Conservation (phyloP, 2,888 invertebrate species). For the Acleris sparsana region DNA sequence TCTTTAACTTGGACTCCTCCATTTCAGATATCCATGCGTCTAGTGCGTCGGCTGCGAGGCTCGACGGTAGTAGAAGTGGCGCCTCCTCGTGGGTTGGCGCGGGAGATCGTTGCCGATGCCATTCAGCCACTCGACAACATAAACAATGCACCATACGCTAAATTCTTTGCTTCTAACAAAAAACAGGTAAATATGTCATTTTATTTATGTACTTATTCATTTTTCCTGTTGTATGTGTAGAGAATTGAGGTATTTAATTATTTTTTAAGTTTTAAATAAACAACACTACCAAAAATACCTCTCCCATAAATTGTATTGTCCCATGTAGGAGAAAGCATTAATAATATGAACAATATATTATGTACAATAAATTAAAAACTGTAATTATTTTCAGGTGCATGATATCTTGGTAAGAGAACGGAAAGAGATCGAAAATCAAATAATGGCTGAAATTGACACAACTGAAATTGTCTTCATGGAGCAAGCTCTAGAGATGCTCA, state of each 20-base stretch:
- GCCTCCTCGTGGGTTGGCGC: constrained; percentile 79
- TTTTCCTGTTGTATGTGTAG: no score
- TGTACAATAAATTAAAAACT: not conserved
- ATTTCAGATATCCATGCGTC: constrained; percentile 84
- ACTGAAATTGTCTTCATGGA: constrained; percentile 94
- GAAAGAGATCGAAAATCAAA: constrained; percentile 85
- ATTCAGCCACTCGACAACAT: constrained; percentile 67
- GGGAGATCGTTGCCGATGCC: constrained; percentile 62
- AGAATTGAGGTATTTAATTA: no score
- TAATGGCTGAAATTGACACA: constrained; percentile 87
- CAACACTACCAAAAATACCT: no score
- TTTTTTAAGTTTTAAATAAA: no score
- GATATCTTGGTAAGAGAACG: constrained; percentile 90
- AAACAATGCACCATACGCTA: constrained; percentile 86
- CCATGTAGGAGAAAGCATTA: no score
- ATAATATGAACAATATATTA: not conserved
- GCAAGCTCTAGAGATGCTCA: constrained; percentile 89
- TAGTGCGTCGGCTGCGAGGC: constrained; percentile 93
- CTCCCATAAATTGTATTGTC: no score
- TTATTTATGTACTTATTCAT: no score
- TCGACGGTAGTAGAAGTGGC: constrained; percentile 86
- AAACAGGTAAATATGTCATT: constrained; percentile 86
- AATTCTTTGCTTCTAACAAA: constrained; percentile 89
- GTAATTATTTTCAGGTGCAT: constrained; percentile 77
- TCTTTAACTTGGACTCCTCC: constrained; percentile 6